These are phyloP conservation scores for Corythucha ciliata DNA, from an alignment of 2,888 invertebrate genomes.

Conservation along the genomic window DNA sequence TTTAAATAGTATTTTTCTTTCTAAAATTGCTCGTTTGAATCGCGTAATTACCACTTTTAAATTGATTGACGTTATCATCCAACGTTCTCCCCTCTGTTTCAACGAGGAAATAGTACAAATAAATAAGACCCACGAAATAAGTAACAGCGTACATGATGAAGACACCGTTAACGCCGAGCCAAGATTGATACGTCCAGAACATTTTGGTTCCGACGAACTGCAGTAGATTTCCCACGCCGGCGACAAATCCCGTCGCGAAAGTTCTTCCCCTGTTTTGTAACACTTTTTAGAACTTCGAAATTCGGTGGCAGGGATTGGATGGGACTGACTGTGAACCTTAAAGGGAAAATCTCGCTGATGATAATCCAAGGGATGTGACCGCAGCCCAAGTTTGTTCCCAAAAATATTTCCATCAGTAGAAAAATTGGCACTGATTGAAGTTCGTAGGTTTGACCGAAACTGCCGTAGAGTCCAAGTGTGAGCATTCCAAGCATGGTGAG, in stretches of 20 bases:
- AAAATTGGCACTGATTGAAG: slow-evolving; percentile 43
- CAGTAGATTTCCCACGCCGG: slow-evolving; percentile 25
- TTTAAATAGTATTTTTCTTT: too few species aligned
- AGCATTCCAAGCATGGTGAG: slow-evolving; percentile 43
- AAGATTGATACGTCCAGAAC: slow-evolving; percentile 20
- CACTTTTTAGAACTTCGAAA: background rate
- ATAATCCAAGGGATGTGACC: slow-evolving; percentile 50
- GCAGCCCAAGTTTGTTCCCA: slow-evolving; percentile 42
- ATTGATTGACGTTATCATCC: slow-evolving; percentile 49
- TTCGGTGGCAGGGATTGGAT: background rate
- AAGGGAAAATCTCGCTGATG: slow-evolving; percentile 51
- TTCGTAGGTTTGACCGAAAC: slow-evolving; percentile 34
- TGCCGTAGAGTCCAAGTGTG: slow-evolving; percentile 45
- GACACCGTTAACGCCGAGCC: slow-evolving; percentile 31
- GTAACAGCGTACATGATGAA: slow-evolving; percentile 37
- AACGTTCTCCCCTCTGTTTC: slow-evolving; percentile 74
- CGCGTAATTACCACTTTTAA: too few species aligned
- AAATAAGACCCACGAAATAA: slow-evolving; percentile 50
- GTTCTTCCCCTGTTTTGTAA: slow-evolving; percentile 24
- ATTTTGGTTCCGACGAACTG: slow-evolving; percentile 28
- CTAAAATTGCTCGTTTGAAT: too few species aligned
- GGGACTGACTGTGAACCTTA: slow-evolving; percentile 42
- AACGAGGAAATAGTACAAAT: slow-evolving; percentile 60
- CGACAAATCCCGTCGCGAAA: slow-evolving; percentile 26
- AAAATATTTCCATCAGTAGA: slow-evolving; percentile 43